Evolutionary conservation across 1,140 invertebrate genomes (phyloP).

Genomic region (Ceratosolen fusciceps): DNA sequence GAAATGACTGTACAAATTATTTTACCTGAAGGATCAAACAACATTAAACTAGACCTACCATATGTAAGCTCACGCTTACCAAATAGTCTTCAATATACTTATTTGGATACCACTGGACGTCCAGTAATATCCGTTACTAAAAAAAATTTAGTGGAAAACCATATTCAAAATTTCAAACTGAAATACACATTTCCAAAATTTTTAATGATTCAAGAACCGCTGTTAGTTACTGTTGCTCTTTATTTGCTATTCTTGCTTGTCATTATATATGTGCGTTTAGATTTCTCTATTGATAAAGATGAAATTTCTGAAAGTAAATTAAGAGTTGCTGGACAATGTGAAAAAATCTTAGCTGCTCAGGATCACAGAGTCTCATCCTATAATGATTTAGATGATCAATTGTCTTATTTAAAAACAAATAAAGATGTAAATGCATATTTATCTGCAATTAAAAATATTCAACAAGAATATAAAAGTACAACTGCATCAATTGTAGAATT

Average conservation of each 20-base stretch:
- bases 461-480: slow-evolving; percentile 77
- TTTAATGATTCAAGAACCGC: slow-evolving; percentile 91
- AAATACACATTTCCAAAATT: slow-evolving; percentile 90
- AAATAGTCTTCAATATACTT: slow-evolving; percentile 90
- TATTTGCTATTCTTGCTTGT: slow-evolving; percentile 92
- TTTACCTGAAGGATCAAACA: slow-evolving; percentile 91
- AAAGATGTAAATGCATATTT: slow-evolving; percentile 76
- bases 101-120: slow-evolving; percentile 94
- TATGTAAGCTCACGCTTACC: slow-evolving; percentile 83
- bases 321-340: slow-evolving; percentile 72
- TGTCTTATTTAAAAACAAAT: slow-evolving; percentile 76
- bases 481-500: slow-evolving; percentile 75
- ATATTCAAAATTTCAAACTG: slow-evolving; percentile 93
- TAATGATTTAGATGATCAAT: slow-evolving; percentile 76
- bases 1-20: slow-evolving; percentile 92
- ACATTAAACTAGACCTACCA: slow-evolving; percentile 87
- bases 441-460: slow-evolving; percentile 75
- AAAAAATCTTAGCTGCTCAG: slow-evolving; percentile 75
- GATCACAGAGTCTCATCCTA: slow-evolving; percentile 77
- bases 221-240: slow-evolving; percentile 89
- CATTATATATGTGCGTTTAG: slow-evolving; percentile 94
- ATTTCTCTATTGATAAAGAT: slow-evolving; percentile 89
- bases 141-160: slow-evolving; percentile 93
- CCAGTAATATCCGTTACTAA: slow-evolving; percentile 90
- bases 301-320: slow-evolving; percentile 75